Percentiles rank a stretch among this genome's conserved stretches.
Conservation (phyloP, 2,888 invertebrate genomes). For the Catocala nupta region DNA sequence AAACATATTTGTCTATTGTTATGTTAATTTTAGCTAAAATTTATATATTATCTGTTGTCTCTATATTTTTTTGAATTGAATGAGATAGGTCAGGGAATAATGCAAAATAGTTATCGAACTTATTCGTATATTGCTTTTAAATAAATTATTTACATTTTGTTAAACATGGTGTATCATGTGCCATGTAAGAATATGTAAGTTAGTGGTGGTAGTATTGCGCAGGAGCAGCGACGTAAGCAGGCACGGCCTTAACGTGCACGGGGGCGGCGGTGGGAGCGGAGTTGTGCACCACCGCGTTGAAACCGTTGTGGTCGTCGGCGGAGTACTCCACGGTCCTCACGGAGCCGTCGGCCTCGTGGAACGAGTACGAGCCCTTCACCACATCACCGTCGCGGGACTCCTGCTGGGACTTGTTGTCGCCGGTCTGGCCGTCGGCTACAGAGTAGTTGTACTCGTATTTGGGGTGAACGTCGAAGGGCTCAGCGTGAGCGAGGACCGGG, state of each 20-base stretch:
- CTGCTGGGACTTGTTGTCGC: constrained; percentile 75
- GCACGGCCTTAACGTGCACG: constrained; percentile 29
- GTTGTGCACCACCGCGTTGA: constrained; percentile 58
- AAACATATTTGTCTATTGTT: too few species aligned
- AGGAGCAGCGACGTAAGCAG: background rate
- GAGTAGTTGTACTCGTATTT: constrained; percentile 72
- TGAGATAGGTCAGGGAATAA: background rate
- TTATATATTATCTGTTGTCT: too few species aligned
- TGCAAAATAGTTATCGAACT: constrained; percentile 1
- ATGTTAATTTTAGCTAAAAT: too few species aligned
- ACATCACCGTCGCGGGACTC: constrained; percentile 74
- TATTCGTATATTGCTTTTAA: constrained; percentile 33
- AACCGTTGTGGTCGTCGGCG: constrained; percentile 71
- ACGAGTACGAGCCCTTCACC: constrained; percentile 72
- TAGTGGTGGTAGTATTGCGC: background rate
- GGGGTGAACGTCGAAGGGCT: constrained; percentile 41
- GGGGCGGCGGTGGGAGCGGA: constrained; percentile 50
- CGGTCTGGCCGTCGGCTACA: constrained; percentile 76
- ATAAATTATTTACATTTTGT: too few species aligned
- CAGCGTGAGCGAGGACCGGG: constrained; percentile 52
- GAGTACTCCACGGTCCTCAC: constrained; percentile 73
- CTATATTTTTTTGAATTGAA: too few species aligned
- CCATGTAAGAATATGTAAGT: constrained; percentile 6
- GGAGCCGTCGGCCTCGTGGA: constrained; percentile 75
- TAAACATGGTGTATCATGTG: background rate